Conservation (phyloP, 2,113 vertebrate genomes). For the Percina caprodes region DNA sequence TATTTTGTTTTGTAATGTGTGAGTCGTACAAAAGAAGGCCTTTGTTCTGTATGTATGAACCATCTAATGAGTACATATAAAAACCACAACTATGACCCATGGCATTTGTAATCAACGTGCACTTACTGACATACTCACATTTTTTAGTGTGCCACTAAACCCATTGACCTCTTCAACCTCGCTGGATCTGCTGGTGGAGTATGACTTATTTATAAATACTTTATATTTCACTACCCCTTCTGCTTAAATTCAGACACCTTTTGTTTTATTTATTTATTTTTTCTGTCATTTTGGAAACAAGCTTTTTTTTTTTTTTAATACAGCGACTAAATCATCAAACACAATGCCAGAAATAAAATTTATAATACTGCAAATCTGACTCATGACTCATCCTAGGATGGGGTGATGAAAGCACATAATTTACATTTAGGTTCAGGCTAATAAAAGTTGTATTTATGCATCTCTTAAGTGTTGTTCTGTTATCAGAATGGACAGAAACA, state of each 20-base stretch:
- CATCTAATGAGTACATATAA: conserved; percentile 3
- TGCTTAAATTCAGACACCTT: neutral
- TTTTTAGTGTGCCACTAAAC: conserved; percentile 57
- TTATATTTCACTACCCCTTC: conserved; percentile 6
- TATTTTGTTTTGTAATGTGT: neutral
- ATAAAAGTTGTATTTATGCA: neutral
- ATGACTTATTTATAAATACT: conserved; percentile 47
- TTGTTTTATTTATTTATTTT: neutral
- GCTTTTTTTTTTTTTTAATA: no score
- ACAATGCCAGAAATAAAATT: neutral
- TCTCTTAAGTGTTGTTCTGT: neutral
- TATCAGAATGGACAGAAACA: neutral
- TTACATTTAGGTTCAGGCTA: no score
- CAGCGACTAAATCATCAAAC: neutral
- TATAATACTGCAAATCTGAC: neutral
- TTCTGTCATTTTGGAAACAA: neutral
- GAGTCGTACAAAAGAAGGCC: neutral
- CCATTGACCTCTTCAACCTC: conserved; percentile 52
- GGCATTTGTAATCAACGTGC: conserved; percentile 9
- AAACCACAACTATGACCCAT: neutral
- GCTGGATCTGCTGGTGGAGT: conserved; percentile 49
- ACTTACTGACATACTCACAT: conserved; percentile 50
- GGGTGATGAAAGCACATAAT: no score
- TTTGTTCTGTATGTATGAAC: neutral
- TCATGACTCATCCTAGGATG: neutral